Evolutionary conservation across 2,888 invertebrate genomes (phyloP), one percentile per base, ranked within the genome.

Genomic region (Sceliomorpha sp.): DNA sequence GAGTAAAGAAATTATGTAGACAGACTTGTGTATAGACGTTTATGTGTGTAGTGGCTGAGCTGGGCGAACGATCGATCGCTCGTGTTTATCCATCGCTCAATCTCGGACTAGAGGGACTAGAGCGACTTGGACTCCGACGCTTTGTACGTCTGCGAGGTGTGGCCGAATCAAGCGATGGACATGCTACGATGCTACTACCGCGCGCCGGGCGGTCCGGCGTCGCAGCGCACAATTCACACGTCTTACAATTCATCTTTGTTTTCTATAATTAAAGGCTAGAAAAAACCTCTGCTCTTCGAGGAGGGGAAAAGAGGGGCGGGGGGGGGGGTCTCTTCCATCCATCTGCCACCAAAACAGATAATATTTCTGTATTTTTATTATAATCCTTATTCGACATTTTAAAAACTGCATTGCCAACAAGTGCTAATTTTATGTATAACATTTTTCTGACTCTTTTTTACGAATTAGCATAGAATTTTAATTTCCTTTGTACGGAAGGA

Each of bases 51-150:
- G 79, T 76, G 77, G 79, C 77, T 80, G 80, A 80, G 76, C 55
- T 67, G 45, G 67, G 63, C 70, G 77, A 79, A 78, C 76, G 81
- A 80, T 81, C 77, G 80, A 73, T 72, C 73, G 77, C 24, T 6
- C 74, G 73, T 78, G 74, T 79, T 55, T 81, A 80, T 80, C 81
- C 73, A 73, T 78, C 77, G 76, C 78, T 72, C 78, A 70, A 82
- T 82, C 80, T 79, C 60, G 42, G 59, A 53, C 51, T 31, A 42
- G 53, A 42, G 27, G 9, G 51, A 34, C 36, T 45, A 14, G 34
- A 58, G 15, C 44, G 9, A 44, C 9, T n/a, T n/a, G 14, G 20
- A 17, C 27, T 5, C 26, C 20, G 29, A 14, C 26, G 26, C 47
- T 58, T 17, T 47, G 71, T 29, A 50, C 60, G 62, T 66, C 72